Evolutionary conservation across 2,888 invertebrate genomes (phyloP), one percentile per base, ranked within the genome.

Genomic region (Oligia fasciuncula): DNA sequence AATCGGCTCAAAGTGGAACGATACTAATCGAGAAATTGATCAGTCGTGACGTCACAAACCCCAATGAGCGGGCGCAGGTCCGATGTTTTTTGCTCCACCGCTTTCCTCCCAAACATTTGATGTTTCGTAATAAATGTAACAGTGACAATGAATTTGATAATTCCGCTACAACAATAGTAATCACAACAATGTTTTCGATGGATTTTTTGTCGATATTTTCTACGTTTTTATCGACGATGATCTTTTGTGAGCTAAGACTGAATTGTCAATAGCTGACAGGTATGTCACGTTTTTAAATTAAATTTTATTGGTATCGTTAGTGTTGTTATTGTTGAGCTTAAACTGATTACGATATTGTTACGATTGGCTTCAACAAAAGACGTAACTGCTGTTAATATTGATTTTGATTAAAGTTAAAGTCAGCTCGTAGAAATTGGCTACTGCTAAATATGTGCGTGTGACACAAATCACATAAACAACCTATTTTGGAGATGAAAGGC

Each of bases 51-150:
- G 92, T 91, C 88, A 90, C 87, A 76, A 83, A 78, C 73, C 79
- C 87, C 81, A 79, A 78, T 70, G 81, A 72, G 80, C 81, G 17
- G 75, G 65, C 81, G 68, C 66, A 73, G 72, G 72, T 81, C 70
- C 73, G 70, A 71, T 85, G 88, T 90, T 89, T 46, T 92, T 87
- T 86, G 85, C 79, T 81, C 84, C 87, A 92, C 90, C 91, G 90
- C 94, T 94, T 94, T 94, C 93, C 90, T 91, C 85, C 80, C 88
- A 89, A 89, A 89, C 81, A 88, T 90, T 90, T 80, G 81, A 62
- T 73, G 90, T 94, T 93, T 90, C 91, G 90, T 92, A 93, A 93
- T 90, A 90, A 86, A 84, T 85, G 90, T 93, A 92, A 93, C 90
- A 85, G 85, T 91, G 89, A 87, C 87, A 86, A 86, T 85, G 87